phyloP scores from a whole-genome alignment of 1,140 invertebrate species.

The Gryllus bimaculatus region DNA sequence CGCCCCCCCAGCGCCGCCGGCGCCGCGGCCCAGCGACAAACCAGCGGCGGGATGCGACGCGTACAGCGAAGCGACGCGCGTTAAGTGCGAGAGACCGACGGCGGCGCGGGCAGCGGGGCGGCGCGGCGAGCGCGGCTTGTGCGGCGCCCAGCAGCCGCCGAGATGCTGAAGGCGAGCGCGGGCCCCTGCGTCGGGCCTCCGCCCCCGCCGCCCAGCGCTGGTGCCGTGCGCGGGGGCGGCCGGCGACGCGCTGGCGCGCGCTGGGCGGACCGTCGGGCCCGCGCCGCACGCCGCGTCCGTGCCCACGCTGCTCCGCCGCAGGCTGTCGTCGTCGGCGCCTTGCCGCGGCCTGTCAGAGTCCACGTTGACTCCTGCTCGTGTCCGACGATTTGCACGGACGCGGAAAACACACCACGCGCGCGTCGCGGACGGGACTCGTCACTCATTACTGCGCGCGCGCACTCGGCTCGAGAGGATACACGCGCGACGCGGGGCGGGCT shows the following conservation, averaged over 20 bases:
- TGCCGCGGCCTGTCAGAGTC: slow-evolving; percentile 26
- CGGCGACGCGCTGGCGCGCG: slow-evolving; percentile 29
- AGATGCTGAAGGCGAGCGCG: slow-evolving; percentile 43
- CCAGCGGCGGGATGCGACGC: slow-evolving; percentile 29
- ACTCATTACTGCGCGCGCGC: no score
- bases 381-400: slow-evolving; percentile 15
- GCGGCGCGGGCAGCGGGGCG: slow-evolving; percentile 20
- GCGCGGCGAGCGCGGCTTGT: slow-evolving; percentile 18
- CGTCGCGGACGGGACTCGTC: no score
- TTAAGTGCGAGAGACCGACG: slow-evolving; percentile 27
- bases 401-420: no score
- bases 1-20: slow-evolving; percentile 23
- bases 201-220: not conserved
- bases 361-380: slow-evolving; percentile 29
- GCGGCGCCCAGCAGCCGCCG: slow-evolving; percentile 38
- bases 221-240: slow-evolving; percentile 15
- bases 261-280: slow-evolving; percentile 24
- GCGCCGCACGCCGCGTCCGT: not conserved
- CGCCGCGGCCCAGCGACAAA: slow-evolving; percentile 21
- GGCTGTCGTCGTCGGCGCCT: slow-evolving; percentile 12
- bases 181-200: slow-evolving; percentile 23
- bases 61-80: slow-evolving; percentile 31
- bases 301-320: slow-evolving; percentile 12
- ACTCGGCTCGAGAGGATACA: no score
- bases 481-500: no score